A percentile compares a stretch with the other conserved stretches of the same genome.
Evolutionary conservation across 2,113 vertebrate genomes (phyloP).

Genomic region (Dryoscopus gambensis): DNA sequence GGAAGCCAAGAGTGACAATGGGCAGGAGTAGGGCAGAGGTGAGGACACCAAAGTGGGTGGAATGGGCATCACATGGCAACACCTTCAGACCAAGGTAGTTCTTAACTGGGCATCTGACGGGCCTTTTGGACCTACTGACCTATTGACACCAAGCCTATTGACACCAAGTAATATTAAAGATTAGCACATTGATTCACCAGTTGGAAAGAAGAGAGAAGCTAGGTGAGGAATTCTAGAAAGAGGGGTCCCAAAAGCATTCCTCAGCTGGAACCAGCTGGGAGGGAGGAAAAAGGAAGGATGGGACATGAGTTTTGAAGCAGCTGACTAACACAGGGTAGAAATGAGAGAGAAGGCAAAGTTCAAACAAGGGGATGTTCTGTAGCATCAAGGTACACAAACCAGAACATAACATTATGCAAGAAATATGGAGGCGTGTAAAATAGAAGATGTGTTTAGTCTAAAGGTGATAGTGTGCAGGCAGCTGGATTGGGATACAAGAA

Average conservation of each 20-base stretch:
- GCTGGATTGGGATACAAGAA: not conserved
- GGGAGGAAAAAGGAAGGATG: not conserved
- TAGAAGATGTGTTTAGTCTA: not conserved
- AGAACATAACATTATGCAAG: not conserved
- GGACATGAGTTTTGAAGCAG: not conserved
- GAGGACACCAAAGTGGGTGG: not conserved
- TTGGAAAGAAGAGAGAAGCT: not conserved
- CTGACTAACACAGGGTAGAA: not conserved
- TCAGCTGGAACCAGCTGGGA: not conserved
- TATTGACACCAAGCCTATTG: not conserved
- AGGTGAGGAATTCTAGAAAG: not conserved
- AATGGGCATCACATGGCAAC: not conserved
- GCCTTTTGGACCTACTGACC: not conserved
- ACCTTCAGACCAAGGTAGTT: not conserved
- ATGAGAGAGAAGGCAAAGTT: not conserved
- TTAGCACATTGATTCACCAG: not conserved
- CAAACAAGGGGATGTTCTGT: not conserved
- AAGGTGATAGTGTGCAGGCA: not conserved
- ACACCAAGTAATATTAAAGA: not conserved
- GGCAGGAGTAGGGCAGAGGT: not conserved
- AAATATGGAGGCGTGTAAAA: not conserved
- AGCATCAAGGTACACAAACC: not conserved
- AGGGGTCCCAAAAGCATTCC: not conserved
- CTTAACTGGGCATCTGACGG: not conserved
- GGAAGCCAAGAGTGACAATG: not conserved